Evolutionary conservation across 1,140 invertebrate species (phyloP), one percentile per base, ranked within the genome.

Genomic region (honey bee (Apis mellifera)): DNA sequence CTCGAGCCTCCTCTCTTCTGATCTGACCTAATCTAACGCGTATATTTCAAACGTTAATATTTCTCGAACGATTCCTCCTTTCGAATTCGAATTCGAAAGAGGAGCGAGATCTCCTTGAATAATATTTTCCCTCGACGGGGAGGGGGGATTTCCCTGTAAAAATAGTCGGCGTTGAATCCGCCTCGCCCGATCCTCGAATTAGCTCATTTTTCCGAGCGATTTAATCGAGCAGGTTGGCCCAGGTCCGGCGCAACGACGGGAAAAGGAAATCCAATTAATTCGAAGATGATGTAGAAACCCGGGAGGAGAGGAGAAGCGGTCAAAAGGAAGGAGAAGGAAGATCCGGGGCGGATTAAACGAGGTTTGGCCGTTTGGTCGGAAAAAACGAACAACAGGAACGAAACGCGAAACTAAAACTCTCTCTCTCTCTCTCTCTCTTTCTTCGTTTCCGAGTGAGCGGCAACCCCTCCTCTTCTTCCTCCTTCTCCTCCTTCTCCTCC

Each of bases 191-290:
- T 55, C 54, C 64, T 54, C 74, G 79, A 76, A 81, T 81, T 69
- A 42, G 64, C 76, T 82, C 54, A 48, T 50, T 68, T 57, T 76
- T 68, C 72, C 64, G 54, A 48, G 48, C 73, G 73, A 81, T 81
- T 68, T 52, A 75, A 69, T 82, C 64, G 79, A 69, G 32, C 60
- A 81, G 19, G 32, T 42, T 12, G 26, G 26, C 26, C 60, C 60
- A 7, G 19, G 59, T 65, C 57, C 26, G 57, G 19, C 60, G 60
- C 55, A 76, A 21, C 50, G 21, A 59, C 78, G 70, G 60, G 23
- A 76, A 68, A 42, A 82, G 73, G 55, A 76, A 82, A 82, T 82
- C 79, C 79, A 82, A 82, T 82, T 82, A 82, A 76, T 82, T 76
- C 79, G 54, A 82, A 76, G 73, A 82, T 82, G 54, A 82, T 50